Conservation (phyloP, 2,888 invertebrate species). For the Eristalis intricaria region DNA sequence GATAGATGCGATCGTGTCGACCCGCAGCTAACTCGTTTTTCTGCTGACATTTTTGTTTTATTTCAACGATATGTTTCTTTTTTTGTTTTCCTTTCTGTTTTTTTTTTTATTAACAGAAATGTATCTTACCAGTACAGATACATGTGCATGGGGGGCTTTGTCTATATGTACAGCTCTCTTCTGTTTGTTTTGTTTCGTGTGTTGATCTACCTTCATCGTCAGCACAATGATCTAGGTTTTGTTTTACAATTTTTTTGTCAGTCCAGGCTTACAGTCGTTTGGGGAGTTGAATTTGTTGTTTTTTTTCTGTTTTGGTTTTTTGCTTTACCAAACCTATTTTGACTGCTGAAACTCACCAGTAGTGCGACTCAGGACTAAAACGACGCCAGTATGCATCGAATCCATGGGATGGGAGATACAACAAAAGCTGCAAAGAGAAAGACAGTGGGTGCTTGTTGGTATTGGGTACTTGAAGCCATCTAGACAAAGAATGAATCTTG, state of each 20-base stretch:
- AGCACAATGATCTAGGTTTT: slow-evolving; percentile 43
- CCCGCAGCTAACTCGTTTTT: slow-evolving; percentile 39
- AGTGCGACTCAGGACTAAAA: slow-evolving; percentile 7
- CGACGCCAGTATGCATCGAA: not conserved
- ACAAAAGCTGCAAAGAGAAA: slow-evolving; percentile 6
- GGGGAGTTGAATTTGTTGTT: not conserved
- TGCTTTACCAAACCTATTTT: not conserved
- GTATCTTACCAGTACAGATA: slow-evolving; percentile 22
- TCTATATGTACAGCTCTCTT: slow-evolving; percentile 17
- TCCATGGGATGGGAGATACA: not conserved
- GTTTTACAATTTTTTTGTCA: slow-evolving; percentile 31
- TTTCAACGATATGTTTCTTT: not conserved
- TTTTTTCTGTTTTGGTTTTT: not conserved
- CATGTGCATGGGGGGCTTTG: not conserved
- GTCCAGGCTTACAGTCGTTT: slow-evolving; percentile 7
- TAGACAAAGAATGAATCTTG: slow-evolving; percentile 23
- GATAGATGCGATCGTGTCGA: slow-evolving; percentile 27
- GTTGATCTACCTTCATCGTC: slow-evolving; percentile 40
- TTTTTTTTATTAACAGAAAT: slow-evolving; percentile 23
- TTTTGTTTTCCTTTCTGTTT: not conserved
- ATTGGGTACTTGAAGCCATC: slow-evolving; percentile 30
- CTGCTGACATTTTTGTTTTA: slow-evolving; percentile 24
- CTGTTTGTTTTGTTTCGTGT: slow-evolving; percentile 23
- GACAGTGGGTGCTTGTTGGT: slow-evolving; percentile 2
- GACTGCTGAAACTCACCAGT: not conserved